phyloP scores from a whole-genome alignment of 2,113 vertebrate species.

The Antechinus stuartii region DNA sequence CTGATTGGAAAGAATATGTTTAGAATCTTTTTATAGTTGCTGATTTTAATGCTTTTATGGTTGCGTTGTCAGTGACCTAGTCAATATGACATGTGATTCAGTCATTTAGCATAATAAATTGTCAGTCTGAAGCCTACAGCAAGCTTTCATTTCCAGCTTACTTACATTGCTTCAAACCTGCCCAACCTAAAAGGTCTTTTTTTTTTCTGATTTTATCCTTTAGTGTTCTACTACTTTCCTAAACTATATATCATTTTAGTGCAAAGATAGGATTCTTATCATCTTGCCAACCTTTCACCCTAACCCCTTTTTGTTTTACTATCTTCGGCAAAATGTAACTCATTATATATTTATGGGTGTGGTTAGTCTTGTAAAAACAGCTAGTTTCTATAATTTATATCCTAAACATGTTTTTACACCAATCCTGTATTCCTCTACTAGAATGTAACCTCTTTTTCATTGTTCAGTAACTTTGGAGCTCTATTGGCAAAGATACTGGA shows the following conservation, averaged over 20 bases:
- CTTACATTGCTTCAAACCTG: conserved; percentile 6
- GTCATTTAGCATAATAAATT: conserved; percentile 9
- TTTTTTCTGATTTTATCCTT: not conserved
- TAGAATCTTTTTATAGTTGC: conserved; percentile 17
- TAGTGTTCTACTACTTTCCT: not conserved
- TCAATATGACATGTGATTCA: not conserved
- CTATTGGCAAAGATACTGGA: not conserved
- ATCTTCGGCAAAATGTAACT: conserved; percentile 1
- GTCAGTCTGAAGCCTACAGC: not conserved
- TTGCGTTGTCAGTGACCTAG: not conserved
- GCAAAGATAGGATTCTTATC: not conserved
- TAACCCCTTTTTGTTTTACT: not conserved
- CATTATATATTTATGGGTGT: not conserved
- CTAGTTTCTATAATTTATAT: not conserved
- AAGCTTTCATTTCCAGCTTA: not conserved
- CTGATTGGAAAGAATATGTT: not conserved
- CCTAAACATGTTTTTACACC: not conserved
- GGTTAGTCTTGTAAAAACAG: not conserved
- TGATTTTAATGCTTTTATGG: conserved; percentile 16
- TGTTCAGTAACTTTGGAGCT: not conserved
- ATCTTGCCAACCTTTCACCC: not conserved
- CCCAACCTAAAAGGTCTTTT: not conserved
- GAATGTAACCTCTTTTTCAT: not conserved
- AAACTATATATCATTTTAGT: not conserved
- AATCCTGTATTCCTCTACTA: not conserved